These are phyloP conservation scores for Dromaius novaehollandiae DNA, from an alignment of 2,113 vertebrate species.

Conservation along the genomic window DNA sequence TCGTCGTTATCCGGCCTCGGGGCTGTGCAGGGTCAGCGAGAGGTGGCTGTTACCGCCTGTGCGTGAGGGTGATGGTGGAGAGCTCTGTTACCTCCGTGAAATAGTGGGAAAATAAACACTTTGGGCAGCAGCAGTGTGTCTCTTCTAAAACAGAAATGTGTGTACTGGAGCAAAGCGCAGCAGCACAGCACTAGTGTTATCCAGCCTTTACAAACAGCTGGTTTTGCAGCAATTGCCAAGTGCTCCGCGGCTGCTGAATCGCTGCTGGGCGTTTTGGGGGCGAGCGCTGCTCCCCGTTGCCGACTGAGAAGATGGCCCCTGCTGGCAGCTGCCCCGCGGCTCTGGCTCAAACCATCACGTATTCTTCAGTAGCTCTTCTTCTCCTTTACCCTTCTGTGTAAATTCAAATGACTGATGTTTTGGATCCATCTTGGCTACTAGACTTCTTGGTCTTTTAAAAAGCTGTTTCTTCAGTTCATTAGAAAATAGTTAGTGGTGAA, in stretches of 20 bases:
- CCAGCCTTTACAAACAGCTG: background rate
- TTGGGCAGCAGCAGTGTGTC: background rate
- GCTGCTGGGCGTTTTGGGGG: background rate
- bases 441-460: background rate
- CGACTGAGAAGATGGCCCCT: background rate
- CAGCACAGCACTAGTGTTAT: background rate
- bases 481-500: background rate
- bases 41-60: background rate
- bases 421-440: background rate
- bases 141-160: background rate
- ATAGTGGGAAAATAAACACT: background rate
- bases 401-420: background rate
- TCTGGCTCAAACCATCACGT: background rate
- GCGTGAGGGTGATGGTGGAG: background rate
- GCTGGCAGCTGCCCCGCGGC: background rate
- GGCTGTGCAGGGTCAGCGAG: background rate
- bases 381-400: slow-evolving; percentile 21
- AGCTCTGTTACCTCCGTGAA: background rate
- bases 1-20: background rate
- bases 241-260: background rate
- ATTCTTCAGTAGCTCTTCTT: background rate
- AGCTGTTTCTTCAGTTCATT: background rate
- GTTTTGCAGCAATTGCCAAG: background rate
- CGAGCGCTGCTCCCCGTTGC: background rate
- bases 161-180: background rate